A percentile compares a stretch with the other conserved stretches of the same genome.
phyloP scores from a whole-genome alignment of 2,888 invertebrate species.

The Diarsia mendica region DNA sequence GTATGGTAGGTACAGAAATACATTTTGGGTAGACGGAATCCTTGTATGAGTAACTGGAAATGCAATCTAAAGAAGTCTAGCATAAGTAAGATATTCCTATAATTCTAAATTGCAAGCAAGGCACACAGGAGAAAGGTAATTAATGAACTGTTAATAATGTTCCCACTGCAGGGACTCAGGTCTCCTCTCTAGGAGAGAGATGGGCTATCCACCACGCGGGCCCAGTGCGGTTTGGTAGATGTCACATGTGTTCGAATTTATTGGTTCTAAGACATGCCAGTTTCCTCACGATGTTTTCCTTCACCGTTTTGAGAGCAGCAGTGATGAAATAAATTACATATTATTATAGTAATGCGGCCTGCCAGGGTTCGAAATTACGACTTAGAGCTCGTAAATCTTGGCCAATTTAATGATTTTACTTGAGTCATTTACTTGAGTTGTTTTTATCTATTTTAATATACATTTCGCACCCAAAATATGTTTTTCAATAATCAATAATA shows the following conservation, averaged over 20 bases:
- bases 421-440: neutral
- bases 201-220: too few relatives aligned
- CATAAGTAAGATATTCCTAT: neutral
- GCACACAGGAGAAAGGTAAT: neutral
- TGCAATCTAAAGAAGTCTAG: neutral
- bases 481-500: neutral
- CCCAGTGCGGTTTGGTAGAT: too few relatives aligned
- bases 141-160: neutral
- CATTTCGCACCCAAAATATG: neutral
- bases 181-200: too few relatives aligned
- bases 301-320: too few relatives aligned
- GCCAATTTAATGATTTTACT: neutral
- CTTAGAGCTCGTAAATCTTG: too few relatives aligned
- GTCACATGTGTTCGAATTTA: too few relatives aligned
- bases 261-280: too few relatives aligned
- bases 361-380: too few relatives aligned
- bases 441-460: neutral
- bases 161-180: too few relatives aligned
- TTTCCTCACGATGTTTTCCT: too few relatives aligned
- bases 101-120: neutral
- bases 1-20: neutral
- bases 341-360: too few relatives aligned
- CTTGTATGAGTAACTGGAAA: neutral
- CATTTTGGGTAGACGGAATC: neutral
- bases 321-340: too few relatives aligned